Base-by-base conservation (phyloP, 2,113 vertebrate genomes). In the Pituophis catenifer region DNA sequence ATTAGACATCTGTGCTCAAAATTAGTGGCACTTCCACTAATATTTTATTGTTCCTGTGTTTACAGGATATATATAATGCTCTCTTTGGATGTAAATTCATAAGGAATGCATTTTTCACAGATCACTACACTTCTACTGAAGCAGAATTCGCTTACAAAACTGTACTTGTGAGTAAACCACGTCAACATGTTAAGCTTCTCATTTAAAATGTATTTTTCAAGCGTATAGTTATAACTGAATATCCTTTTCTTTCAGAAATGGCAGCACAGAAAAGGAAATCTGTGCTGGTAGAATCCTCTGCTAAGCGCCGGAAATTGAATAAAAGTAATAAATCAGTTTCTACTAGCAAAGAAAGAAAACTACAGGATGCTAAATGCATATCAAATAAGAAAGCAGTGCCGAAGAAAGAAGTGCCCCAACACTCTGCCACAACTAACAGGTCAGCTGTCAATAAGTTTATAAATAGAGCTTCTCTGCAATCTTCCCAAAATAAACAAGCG, bases 211-310 rank as follows among this genome's bases (percentile, higher is more conserved):
- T 54, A 65, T 50, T 86, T 44, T 24, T 23, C 86, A 55, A 55
- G 29, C 9, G 5, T 91, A 4, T 94, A 81, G 91, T 96, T 94
- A 88, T 97, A 86, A 94, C 93, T 95, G 19, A 1, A 2, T 95
- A 94, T 38, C 95, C 97, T 3, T 94, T 90, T 97, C 94, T 98
- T 98, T 90, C 97, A 98, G 98, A 98, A 97, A 98, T 97, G 97
- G 97, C 98, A 97, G 96, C 97, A 97, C 97, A 98, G 94, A 98
- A 98, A 96, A 97, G 97, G 91, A 98, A 97, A 94, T 98, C 96
- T 95, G 0, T 96, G 1, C 94, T 97, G 96, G 96, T 97, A 93
- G 96, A 97, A 33, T 96, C 96, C 95, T 97, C 97, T 96, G 95
- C 97, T 96, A 98, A 98, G 93, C 96, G 92, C 91, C 97, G 95